Evolutionary conservation across 2,797 vertebrate genomes (phyloP).

Genomic region (Sciurus carolinensis): DNA sequence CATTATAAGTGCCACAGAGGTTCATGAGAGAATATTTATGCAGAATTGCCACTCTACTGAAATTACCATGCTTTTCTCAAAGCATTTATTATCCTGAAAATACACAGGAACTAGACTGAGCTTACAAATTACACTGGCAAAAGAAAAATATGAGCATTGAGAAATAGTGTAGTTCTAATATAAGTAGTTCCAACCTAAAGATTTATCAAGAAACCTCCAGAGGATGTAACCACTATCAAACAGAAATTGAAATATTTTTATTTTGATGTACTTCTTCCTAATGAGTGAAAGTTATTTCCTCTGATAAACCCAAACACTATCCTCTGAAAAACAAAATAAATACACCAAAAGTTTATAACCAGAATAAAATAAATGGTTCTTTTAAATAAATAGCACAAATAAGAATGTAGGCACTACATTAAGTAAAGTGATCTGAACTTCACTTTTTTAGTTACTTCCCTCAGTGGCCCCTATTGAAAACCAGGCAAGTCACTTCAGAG

Average conservation of each 20-base stretch:
- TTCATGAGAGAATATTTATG: conserved; percentile 59
- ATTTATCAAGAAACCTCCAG: conserved; percentile 4
- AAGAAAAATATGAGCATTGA: conserved; percentile 4
- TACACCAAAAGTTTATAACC: background rate
- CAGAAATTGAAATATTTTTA: background rate
- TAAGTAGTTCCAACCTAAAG: background rate
- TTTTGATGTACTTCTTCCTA: background rate
- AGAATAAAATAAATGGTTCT: background rate
- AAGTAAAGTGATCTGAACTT: background rate
- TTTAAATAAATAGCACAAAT: background rate
- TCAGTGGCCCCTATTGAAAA: background rate
- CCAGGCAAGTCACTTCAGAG: background rate
- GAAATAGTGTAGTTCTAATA: background rate
- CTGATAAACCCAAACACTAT: background rate
- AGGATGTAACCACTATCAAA: background rate
- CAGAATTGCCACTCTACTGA: conserved; percentile 34
- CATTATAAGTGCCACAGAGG: conserved; percentile 38
- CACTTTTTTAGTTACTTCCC: background rate
- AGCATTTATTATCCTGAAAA: conserved; percentile 65
- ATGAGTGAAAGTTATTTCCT: background rate
- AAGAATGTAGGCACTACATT: background rate
- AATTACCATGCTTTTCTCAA: conserved; percentile 63
- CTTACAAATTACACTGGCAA: conserved; percentile 56
- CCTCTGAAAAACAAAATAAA: background rate
- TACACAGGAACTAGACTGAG: background rate